Evolutionary conservation across 2,888 invertebrate genomes (phyloP).

Genomic region (Campoplex capitator): DNA sequence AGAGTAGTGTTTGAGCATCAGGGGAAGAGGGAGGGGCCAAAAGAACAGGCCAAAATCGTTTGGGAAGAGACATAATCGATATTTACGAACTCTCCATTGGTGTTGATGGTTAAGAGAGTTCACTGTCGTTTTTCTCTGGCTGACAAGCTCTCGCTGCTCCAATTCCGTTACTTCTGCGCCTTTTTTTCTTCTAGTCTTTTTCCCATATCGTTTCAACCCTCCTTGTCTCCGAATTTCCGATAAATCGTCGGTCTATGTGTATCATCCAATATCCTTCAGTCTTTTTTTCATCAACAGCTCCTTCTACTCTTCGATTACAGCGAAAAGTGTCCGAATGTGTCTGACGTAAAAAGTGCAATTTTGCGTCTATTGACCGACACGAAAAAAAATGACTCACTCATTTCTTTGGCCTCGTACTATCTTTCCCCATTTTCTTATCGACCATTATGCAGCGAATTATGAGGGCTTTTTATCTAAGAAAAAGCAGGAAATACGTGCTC

Average conservation of each 20-base stretch:
- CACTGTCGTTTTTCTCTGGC: slow-evolving; percentile 32
- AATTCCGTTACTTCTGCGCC: neutral
- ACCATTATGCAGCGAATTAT: neutral
- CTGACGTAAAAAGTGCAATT: neutral
- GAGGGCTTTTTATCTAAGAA: neutral
- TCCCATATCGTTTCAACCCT: slow-evolving; percentile 47
- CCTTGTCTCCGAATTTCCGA: slow-evolving; percentile 55
- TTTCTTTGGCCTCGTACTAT: neutral
- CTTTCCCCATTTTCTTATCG: slow-evolving; percentile 10
- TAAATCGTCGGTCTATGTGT: slow-evolving; percentile 30
- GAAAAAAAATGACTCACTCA: slow-evolving; percentile 12
- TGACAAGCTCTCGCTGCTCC: slow-evolving; percentile 34
- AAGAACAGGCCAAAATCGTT: slow-evolving; percentile 37
- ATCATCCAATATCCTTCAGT: slow-evolving; percentile 36
- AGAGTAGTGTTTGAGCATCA: slow-evolving; percentile 10
- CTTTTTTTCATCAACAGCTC: slow-evolving; percentile 9
- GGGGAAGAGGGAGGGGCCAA: slow-evolving; percentile 33
- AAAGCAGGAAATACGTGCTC: neutral
- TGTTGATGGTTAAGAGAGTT: slow-evolving; percentile 8
- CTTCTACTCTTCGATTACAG: neutral
- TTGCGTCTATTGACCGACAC: neutral
- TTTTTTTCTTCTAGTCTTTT: slow-evolving; percentile 42
- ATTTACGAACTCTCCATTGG: slow-evolving; percentile 40
- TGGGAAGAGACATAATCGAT: slow-evolving; percentile 59
- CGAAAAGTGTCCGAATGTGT: neutral